Evolutionary conservation across 2,888 invertebrate species (phyloP), one percentile per base, ranked within the genome.

Genomic region (Ichneumoninae sp.): DNA sequence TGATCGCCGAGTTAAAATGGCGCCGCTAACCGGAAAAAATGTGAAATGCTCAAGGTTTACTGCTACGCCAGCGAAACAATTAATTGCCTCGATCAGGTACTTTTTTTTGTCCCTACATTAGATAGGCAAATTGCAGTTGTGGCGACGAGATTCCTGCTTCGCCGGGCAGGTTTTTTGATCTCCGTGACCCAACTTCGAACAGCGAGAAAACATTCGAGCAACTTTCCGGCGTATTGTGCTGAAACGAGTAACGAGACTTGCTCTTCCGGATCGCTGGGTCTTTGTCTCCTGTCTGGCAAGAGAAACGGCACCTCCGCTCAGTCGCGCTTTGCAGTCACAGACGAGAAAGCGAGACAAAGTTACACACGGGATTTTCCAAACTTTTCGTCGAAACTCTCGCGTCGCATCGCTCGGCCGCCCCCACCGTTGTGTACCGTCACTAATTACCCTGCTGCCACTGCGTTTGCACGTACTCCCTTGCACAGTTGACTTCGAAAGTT

Each of bases 401-500:
- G 40, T 57, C 71, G 10, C 36, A 36, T 1, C 5, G 26, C 26
- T 33, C 36, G 13, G 3, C 36, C 22, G 54, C 54, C 16, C 13
- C 4, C 40, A 13, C 36, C 22, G 6, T 36, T 66, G 65, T 76
- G 63, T 66, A 76, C 65, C 36, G 7, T 33, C n/a, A 50, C 50
- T 66, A 76, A 76, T 76, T 76, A 68, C 26, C 8, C 26, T 57
- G 26, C 57, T 30, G 6, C 44, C 22, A 30, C 30, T 40, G 57
- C 44, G 44, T 57, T 73, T 57, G 22, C 13, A 26, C 26, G 10
- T 57, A 5, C 52, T 10, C n/a, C 1, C 16, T 19, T 54, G 33
- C 71, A 33, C 50, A 50, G 73, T 68, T 50, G 19, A 16, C 33
- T 52, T n/a, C 19, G 22, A 63, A 60, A 69, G 63, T 83, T 54